phyloP scores from a whole-genome alignment of 2,113 vertebrate genomes.

The Micromys minutus region DNA sequence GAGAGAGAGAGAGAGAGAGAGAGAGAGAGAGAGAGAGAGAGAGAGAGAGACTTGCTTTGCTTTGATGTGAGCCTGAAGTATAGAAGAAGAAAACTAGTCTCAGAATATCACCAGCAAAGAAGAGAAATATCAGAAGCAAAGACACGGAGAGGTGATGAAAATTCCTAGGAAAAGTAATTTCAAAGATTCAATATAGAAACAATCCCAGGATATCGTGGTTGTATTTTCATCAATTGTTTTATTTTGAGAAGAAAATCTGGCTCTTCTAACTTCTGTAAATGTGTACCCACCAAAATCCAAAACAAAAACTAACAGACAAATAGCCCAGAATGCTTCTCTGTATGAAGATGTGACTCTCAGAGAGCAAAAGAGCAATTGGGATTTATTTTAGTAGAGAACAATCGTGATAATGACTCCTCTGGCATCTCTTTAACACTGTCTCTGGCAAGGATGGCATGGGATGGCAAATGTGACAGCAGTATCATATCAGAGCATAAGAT shows the following conservation, averaged over 20 bases:
- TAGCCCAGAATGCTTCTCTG: not conserved
- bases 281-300: not conserved
- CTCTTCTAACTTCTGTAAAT: conserved; percentile 31
- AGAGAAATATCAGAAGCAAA: conserved; percentile 61
- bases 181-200: conserved; percentile 73
- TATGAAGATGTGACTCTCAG: conserved; percentile 36
- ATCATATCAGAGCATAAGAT: conserved; percentile 62
- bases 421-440: conserved; percentile 56
- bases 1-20: too few relatives aligned
- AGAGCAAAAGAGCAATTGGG: conserved; percentile 41
- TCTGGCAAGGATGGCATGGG: conserved; percentile 43
- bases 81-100: conserved; percentile 28
- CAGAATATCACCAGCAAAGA: conserved; percentile 35
- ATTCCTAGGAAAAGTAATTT: conserved; percentile 74
- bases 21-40: too few relatives aligned
- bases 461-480: conserved; percentile 52
- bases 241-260: conserved; percentile 57
- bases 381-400: conserved; percentile 57
- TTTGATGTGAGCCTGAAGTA: not conserved
- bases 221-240: conserved; percentile 73
- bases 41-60: not conserved
- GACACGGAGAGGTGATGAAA: conserved; percentile 62
- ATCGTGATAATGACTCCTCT: conserved; percentile 31
- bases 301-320: not conserved
- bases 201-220: conserved; percentile 62